A percentile compares a stretch with the other conserved stretches of the same genome.
Conservation (phyloP, 1,140 invertebrate genomes). For the Musca vetustissima region DNA sequence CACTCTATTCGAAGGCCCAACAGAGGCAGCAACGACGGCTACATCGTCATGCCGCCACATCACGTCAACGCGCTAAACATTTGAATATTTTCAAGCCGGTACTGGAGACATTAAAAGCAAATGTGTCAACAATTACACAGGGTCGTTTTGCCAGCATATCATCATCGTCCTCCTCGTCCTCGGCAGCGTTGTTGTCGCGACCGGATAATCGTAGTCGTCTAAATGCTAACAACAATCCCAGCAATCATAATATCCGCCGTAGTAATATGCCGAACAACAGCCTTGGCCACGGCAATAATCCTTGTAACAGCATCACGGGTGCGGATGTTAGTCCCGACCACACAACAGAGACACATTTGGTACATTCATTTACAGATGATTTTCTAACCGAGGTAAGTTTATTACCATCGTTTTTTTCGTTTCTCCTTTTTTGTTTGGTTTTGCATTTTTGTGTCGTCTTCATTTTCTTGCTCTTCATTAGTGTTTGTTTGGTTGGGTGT, state of each 20-base stretch:
- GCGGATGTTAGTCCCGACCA: conserved; percentile 5
- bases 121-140: conserved; percentile 19
- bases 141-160: background rate
- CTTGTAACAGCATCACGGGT: background rate
- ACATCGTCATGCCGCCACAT: background rate
- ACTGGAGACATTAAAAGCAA: conserved; percentile 2
- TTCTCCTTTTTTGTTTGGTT: no score
- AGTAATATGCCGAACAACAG: background rate
- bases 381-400: conserved; percentile 50
- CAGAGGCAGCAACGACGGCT: background rate
- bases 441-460: no score
- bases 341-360: conserved; percentile 42
- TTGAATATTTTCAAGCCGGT: conserved; percentile 22
- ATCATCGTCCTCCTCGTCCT: no score
- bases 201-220: background rate
- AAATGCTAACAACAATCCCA: no score
- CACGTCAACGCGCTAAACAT: background rate
- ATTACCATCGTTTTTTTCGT: background rate
- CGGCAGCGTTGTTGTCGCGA: no score
- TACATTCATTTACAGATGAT: conserved; percentile 51
- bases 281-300: background rate
- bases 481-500: no score
- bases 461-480: no score
- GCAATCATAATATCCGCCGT: background rate
- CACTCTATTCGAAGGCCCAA: conserved; percentile 34